These are phyloP conservation scores for Schizothorax lantsangensis DNA, from an alignment of 2,797 vertebrate genomes.

Conservation along the genomic window DNA sequence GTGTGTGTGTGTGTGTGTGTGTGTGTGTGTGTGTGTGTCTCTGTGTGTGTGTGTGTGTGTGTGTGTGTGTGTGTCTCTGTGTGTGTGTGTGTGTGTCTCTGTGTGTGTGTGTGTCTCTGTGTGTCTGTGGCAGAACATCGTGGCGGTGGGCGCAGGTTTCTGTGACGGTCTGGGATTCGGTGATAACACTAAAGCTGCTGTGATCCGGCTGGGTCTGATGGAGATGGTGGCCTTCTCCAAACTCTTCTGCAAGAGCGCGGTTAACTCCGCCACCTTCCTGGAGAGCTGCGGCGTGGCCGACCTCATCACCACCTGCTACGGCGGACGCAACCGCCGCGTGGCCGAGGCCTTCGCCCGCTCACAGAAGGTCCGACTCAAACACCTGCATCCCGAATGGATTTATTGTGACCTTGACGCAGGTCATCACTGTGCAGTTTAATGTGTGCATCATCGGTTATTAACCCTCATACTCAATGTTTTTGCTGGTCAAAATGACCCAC, in stretches of 20 bases:
- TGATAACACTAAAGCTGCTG: conserved; percentile 90
- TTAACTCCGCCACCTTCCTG: conserved; percentile 83
- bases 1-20: no score
- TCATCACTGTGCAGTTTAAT: no score
- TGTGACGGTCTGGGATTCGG: conserved; percentile 85
- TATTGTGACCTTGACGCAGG: no score
- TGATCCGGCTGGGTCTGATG: conserved; percentile 90
- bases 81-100: no score
- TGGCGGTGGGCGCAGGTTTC: conserved; percentile 88
- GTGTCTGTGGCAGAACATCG: conserved; percentile 70
- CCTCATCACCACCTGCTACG: conserved; percentile 90
- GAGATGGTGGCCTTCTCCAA: conserved; percentile 89
- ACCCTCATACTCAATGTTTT: no score
- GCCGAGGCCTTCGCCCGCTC: conserved; percentile 85
- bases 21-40: no score
- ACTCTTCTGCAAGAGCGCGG: conserved; percentile 81
- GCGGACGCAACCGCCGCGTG: conserved; percentile 86
- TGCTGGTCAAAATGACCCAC: no score
- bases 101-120: not conserved
- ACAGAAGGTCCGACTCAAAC: conserved; percentile 75
- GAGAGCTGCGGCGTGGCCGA: conserved; percentile 91
- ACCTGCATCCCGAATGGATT: no score
- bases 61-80: no score
- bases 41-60: no score
- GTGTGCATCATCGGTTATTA: no score